Base-by-base conservation (phyloP, 1,140 invertebrate genomes). In the Cydia pomonella region DNA sequence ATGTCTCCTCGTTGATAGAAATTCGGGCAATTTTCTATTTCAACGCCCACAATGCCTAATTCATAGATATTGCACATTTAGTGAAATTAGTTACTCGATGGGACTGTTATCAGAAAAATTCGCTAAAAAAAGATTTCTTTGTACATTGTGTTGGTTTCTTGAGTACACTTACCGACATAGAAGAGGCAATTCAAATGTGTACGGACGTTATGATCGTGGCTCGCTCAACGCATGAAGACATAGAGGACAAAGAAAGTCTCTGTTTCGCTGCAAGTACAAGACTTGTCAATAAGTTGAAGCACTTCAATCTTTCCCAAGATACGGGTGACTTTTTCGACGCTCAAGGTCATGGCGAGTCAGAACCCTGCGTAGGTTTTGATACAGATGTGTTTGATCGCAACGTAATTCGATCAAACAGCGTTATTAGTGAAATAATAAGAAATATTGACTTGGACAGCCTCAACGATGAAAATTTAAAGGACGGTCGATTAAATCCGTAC, bases 181-280 rank as follows among this genome's bases (percentile, higher is more conserved):
- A 62, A n/a, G 59, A 62, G 13, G 18, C n/a, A 13, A 25, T 62
- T 23, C 59, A n/a, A n/a, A 23, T 23, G 21, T 62, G 59, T 62
- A 62, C 59, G 0, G 59, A 62, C 21, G 9, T 62, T 9, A 3
- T 62, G 18, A 62, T 25, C 9, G 23, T 62, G 9, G 59, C 59
- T 62, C 23, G 18, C 10, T 13, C 59, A 23, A 18, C n/a, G 5
- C 18, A 62, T 5, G 59, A 62, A 62, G 59, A 62, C 18, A 23
- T 62, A 9, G 59, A 62, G 4, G 59, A 62, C 59, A 62, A 62
- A 62, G 18, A 47, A 62, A 62, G 59, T 62, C 18, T 23, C n/a
- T 62, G 59, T 62, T 62, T 62, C 59, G 59, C 59, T 23, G 59
- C 59, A 13, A 10, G 9, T 21, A 25, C 59, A 1, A 21, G 59